These are phyloP conservation scores for Lepus americanus DNA, from an alignment of 2,113 vertebrate species.

Conservation along the genomic window DNA sequence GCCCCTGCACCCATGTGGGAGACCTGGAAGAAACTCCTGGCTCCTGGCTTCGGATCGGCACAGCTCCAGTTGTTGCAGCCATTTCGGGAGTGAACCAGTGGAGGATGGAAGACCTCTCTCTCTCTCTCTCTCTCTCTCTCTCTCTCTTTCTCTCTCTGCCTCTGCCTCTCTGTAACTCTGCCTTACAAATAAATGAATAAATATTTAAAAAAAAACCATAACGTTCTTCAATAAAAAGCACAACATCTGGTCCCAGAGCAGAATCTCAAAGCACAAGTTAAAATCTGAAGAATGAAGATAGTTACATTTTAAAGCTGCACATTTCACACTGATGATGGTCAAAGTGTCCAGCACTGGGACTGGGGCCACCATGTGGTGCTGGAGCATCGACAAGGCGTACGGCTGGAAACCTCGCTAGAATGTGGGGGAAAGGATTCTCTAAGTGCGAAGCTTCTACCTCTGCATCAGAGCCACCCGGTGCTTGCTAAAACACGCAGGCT, in stretches of 20 bases:
- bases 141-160: too few relatives aligned
- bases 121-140: too few relatives aligned
- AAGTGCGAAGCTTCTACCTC: not conserved
- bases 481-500: not conserved
- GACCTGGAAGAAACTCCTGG: not conserved
- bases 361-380: not conserved
- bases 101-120: too few relatives aligned
- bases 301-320: not conserved
- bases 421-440: not conserved
- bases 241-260: too few relatives aligned
- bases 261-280: not conserved
- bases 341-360: not conserved
- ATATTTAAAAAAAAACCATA: too few relatives aligned
- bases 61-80: too few relatives aligned
- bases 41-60: too few relatives aligned
- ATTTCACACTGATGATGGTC: not conserved
- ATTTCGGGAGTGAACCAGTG: too few relatives aligned
- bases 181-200: too few relatives aligned
- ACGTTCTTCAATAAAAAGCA: too few relatives aligned
- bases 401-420: not conserved
- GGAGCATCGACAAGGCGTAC: accelerated
- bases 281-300: not conserved
- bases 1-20: not conserved
- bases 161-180: too few relatives aligned
- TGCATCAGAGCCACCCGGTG: not conserved